Conservation (phyloP, 2,797 vertebrate species). For the Vespertilio murinus region DNA sequence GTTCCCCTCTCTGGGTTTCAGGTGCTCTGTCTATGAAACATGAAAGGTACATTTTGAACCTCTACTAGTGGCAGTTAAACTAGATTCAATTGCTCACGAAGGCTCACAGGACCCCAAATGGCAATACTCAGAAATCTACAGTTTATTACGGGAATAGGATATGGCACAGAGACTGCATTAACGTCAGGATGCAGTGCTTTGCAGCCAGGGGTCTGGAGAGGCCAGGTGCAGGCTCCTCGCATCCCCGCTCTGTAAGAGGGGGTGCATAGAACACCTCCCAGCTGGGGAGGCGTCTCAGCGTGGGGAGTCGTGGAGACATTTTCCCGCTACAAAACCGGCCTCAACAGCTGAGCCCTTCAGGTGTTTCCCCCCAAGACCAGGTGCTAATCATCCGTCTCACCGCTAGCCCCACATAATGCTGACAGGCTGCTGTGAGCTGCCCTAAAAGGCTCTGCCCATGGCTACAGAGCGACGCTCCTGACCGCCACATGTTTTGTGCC, state of each 20-base stretch:
- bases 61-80: not conserved
- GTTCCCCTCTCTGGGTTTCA: not conserved
- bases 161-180: accelerated
- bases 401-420: not conserved
- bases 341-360: not conserved
- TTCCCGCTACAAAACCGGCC: not conserved
- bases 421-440: accelerated
- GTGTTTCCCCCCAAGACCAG: not conserved
- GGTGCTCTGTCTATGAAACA: not conserved
- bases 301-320: accelerated
- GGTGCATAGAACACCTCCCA: accelerated
- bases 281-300: not conserved
- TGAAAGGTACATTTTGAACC: not conserved
- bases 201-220: not conserved
- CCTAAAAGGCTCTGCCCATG: accelerated
- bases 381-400: not conserved
- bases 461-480: accelerated
- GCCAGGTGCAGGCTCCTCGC: not conserved
- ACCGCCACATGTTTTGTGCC: accelerated
- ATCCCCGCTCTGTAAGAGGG: not conserved
- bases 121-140: not conserved
- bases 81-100: not conserved
- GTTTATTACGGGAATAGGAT: not conserved
- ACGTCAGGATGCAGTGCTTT: accelerated
- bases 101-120: not conserved